phyloP scores from a whole-genome alignment of 2,113 vertebrate genomes.

The Notarius lentiginosus region DNA sequence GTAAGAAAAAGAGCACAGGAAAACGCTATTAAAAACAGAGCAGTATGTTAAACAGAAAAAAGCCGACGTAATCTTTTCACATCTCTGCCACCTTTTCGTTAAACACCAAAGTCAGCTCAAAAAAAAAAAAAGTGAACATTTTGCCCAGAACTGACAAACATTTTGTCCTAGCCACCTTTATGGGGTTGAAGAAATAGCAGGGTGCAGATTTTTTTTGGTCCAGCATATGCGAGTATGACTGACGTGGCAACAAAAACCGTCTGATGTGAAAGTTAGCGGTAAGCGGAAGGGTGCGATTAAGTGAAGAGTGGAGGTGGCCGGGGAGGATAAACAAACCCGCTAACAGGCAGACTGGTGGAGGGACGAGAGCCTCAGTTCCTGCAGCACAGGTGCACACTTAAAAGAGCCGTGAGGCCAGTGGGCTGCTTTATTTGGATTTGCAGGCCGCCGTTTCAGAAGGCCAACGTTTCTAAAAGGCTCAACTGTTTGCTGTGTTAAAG shows the following conservation, averaged over 20 bases:
- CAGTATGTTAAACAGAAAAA: slow-evolving; percentile 1
- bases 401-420: slow-evolving; percentile 64
- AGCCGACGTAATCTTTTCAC: not conserved
- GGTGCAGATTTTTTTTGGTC: not conserved
- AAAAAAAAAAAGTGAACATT: not conserved
- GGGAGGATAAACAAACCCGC: slow-evolving; percentile 63
- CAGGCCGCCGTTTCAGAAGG: slow-evolving; percentile 62
- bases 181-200: not conserved
- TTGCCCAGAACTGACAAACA: not conserved
- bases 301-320: slow-evolving; percentile 53
- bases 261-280: slow-evolving; percentile 46
- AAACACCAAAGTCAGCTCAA: not conserved
- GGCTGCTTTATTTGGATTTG: slow-evolving; percentile 70
- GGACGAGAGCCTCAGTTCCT: slow-evolving; percentile 60
- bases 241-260: slow-evolving; percentile 40
- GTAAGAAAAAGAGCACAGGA: slow-evolving; percentile 42
- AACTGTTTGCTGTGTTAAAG: slow-evolving; percentile 62
- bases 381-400: slow-evolving; percentile 73
- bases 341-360: slow-evolving; percentile 65
- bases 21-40: slow-evolving; percentile 35
- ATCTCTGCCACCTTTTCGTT: slow-evolving; percentile 27
- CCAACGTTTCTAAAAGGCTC: slow-evolving; percentile 65
- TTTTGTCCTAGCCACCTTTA: slow-evolving; percentile 3
- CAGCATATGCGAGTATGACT: not conserved
- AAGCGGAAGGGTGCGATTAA: slow-evolving; percentile 54